Evolutionary conservation across 1,140 invertebrate genomes (phyloP).

Genomic region (Pseudomyrmex cubaensis): DNA sequence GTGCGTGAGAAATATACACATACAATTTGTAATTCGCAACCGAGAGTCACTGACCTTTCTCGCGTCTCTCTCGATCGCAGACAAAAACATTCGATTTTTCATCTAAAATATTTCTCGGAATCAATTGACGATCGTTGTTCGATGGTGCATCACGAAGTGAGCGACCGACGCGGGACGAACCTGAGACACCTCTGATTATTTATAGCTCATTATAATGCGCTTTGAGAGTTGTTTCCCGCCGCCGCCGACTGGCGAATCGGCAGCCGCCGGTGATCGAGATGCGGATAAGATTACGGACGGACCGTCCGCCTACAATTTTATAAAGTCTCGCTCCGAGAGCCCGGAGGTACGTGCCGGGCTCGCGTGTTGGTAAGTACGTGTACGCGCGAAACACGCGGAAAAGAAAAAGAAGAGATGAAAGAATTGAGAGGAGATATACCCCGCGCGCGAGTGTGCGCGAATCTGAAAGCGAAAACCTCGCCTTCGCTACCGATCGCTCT

Average conservation of each 20-base stretch:
- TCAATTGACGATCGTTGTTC: neutral
- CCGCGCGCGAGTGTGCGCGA: neutral
- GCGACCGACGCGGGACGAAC: slow-evolving; percentile 5
- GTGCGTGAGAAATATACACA: neutral
- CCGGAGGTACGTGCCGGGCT: slow-evolving; percentile 21
- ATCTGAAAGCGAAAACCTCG: slow-evolving; percentile 55
- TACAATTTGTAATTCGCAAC: neutral
- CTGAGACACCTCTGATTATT: slow-evolving; percentile 76
- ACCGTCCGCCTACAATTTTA: slow-evolving; percentile 80
- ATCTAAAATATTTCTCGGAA: neutral
- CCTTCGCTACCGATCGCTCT: slow-evolving; percentile 26
- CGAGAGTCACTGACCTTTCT: slow-evolving; percentile 28
- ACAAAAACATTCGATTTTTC: neutral
- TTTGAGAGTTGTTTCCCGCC: slow-evolving; percentile 44
- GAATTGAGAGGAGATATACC: neutral
- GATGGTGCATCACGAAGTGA: slow-evolving; percentile 22
- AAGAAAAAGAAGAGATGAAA: neutral
- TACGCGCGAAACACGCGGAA: neutral
- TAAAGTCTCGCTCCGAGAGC: slow-evolving; percentile 71
- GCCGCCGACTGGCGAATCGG: slow-evolving; percentile 71
- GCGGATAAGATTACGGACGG: slow-evolving; percentile 77
- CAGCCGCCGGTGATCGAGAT: slow-evolving; percentile 77
- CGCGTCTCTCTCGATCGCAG: neutral
- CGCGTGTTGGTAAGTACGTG: slow-evolving; percentile 1
- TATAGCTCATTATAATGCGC: slow-evolving; percentile 81